Base-by-base conservation (phyloP, 1,140 invertebrate genomes). In the Sitophilus oryzae region DNA sequence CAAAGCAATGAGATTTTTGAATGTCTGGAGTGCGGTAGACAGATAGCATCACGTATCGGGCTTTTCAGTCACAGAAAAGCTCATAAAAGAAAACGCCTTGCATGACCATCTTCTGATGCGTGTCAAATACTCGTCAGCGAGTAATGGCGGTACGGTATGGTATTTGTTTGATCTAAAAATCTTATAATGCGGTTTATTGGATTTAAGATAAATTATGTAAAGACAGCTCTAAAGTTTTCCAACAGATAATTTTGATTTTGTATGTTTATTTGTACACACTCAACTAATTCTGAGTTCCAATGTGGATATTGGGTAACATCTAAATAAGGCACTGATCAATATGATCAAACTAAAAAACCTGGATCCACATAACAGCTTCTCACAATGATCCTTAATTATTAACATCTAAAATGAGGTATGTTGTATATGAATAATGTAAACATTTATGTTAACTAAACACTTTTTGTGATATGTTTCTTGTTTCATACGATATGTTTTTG, bases 321-420 rank as follows among this genome's bases (percentile, higher is more conserved):
- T 49, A 65, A 66, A 62, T 67, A 66, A 68, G 66, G 65, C 65
- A 68, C 64, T 65, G 66, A 68, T 65, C 66, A 68, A 68, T 67
- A 65, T 68, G 66, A 68, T 68, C 66, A 53, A 66, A 62, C 63
- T 44, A 41, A 55, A 65, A 62, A 47, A 58, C 60, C 61, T 59
- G 54, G 61, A 59, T 62, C 56, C 49, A 60, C 53, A 55, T 55
- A 50, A 46, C 15, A 25, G 18, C 25, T 48, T 43, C 20, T 52
- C 21, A 35, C 30, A 42, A 43, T 14, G 30, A 37, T 50, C 10
- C 19, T n/a, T 42, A 42, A 42, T 21, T 42, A 42, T 15, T 14
- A 40, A 15, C 1, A 15, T 20, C 19, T 38, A n/a, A 42, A 42
- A 15, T 42, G 40, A 42, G 40, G 40, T 42, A 42, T 42, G 15